Percentiles rank a stretch among this genome's conserved stretches.
These are phyloP conservation scores for Panagrolaimus sp. DNA, from an alignment of 1,140 invertebrate species.

Conservation along the genomic window DNA sequence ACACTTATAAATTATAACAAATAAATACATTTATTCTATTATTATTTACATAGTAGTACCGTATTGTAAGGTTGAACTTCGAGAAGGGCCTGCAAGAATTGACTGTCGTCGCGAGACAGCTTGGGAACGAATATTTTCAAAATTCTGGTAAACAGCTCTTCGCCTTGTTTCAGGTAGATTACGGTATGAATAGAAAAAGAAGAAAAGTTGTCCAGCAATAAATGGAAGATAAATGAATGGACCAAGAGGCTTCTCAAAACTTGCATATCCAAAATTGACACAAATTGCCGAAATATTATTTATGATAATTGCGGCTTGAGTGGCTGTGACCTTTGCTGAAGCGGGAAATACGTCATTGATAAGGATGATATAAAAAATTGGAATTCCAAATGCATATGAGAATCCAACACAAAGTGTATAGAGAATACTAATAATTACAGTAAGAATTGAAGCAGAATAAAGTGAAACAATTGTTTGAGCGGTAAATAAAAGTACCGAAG, in stretches of 20 bases:
- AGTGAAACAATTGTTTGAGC: not conserved
- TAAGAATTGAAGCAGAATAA: not conserved
- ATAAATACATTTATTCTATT: no score
- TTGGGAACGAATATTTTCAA: constrained; percentile 13
- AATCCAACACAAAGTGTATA: not conserved
- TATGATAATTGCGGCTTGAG: not conserved
- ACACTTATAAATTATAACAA: no score
- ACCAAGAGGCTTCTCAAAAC: not conserved
- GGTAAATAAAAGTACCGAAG: not conserved
- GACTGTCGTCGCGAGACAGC: not conserved
- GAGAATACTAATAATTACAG: not conserved
- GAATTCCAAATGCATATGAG: not conserved
- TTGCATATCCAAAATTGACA: constrained; percentile 4
- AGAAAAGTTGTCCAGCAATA: not conserved
- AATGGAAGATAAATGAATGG: not conserved
- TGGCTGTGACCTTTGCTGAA: not conserved
- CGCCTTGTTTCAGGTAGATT: constrained; percentile 5
- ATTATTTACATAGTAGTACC: no score
- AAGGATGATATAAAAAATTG: constrained; percentile 4
- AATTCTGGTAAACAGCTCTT: not conserved
- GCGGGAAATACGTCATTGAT: not conserved
- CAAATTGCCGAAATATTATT: not conserved
- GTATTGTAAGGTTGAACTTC: no score
- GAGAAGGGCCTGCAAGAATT: no score
- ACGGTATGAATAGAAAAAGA: constrained; percentile 8